Evolutionary conservation across 92 coral and sea anemone species (phyloP).

Genomic region (Porites divaricata): DNA sequence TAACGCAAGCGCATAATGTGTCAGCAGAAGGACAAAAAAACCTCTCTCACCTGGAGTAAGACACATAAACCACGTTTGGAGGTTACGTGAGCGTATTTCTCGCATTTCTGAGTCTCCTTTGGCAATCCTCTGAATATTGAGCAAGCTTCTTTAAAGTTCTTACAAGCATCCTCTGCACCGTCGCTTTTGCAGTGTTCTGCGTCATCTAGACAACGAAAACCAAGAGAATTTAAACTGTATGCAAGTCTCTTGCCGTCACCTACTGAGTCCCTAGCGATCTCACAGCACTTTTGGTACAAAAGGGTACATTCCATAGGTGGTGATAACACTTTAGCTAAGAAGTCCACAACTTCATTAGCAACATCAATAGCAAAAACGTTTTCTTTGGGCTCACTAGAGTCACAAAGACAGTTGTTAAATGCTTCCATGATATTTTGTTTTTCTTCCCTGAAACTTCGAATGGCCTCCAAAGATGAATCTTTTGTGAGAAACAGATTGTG

Average conservation of each 20-base stretch:
- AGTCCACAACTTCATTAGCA: slow-evolving; percentile 14
- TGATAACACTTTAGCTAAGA: slow-evolving; percentile 17
- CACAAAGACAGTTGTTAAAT: not conserved
- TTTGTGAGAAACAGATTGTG: not conserved
- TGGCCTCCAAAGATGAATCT: slow-evolving; percentile 5
- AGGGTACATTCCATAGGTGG: slow-evolving; percentile 2
- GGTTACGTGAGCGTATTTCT: slow-evolving; percentile 1
- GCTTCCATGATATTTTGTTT: slow-evolving; percentile 20
- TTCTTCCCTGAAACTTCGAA: not conserved
- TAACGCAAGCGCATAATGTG: no score
- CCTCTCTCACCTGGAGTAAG: not conserved
- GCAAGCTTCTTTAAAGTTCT: slow-evolving; percentile 11
- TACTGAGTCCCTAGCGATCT: not conserved
- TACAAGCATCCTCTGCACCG: not conserved
- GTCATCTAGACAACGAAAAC: slow-evolving; percentile 6
- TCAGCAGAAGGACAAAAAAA: not conserved
- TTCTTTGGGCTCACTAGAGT: not conserved
- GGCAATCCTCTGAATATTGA: not conserved
- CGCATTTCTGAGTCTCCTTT: slow-evolving; percentile 7
- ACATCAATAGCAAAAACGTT: not conserved
- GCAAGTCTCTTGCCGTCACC: slow-evolving; percentile 17
- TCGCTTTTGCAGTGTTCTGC: not conserved
- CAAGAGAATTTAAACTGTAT: slow-evolving; percentile 8
- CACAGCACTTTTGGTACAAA: slow-evolving; percentile 17
- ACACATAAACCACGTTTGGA: slow-evolving; percentile 9